Base-by-base conservation (phyloP, 2,888 invertebrate genomes). In the Tineola bisselliella region DNA sequence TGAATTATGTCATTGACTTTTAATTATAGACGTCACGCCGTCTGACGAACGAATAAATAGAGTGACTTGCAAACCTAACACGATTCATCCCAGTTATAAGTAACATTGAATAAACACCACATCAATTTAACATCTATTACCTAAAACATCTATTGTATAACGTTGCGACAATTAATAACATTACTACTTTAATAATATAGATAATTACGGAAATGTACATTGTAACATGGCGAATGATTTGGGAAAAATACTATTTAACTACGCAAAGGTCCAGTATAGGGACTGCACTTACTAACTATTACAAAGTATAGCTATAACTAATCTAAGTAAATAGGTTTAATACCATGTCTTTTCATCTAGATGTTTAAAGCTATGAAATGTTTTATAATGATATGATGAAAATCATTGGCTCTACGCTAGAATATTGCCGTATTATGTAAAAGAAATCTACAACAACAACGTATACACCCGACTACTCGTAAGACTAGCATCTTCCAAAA, bases 281-380 rank as follows among this genome's bases (percentile, higher is more conserved):
- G 75, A 75, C 73, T 69, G 72, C 68, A 68, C 76, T 77, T 81
- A 78, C 62, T 66, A 65, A 64, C 73, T 74, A 74, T 63, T 69
- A 71, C 72, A 71, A 59, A 68, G 68, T 72, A 71, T 68, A 67
- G 70, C 75, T 77, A 70, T 64, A 64, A 68, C 75, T 77, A 76
- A 67, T 67, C 74, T 82, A 80, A 66, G 17, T 43, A 31, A 58
- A 58, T 58, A 54, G 58, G 58, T 30, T 19, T 56, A 79, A 79
- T 79, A 75, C 70, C 63, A 74, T 78, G 77, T 79, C 69, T 77
- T 77, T 77, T 76, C 69, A 69, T 69, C 75, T 79, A 81, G 68
- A 80, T 79, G 78, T 77, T 58, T 78, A 73, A 75, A 74, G 75
- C 83, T 84, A 86, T 82, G 83, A 84, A 74, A 84, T 84, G 79